Evolutionary conservation across 2,797 vertebrate genomes (phyloP).

Genomic region (Muscicapa comitata): DNA sequence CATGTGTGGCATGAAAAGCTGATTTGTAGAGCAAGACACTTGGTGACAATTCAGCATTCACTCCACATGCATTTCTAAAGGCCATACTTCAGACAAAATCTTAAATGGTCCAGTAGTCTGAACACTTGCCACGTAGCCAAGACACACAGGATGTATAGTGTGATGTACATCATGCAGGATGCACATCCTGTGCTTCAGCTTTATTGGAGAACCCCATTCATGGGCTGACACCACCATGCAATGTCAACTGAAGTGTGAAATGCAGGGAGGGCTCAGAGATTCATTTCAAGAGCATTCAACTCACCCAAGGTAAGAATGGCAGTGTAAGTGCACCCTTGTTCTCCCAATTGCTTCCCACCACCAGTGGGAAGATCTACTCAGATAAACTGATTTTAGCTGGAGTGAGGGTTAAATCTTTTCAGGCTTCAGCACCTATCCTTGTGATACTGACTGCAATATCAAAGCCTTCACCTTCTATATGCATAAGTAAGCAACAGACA

Average conservation of each 20-base stretch:
- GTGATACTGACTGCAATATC: neutral
- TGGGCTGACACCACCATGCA: rapidly evolving
- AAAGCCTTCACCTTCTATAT: neutral
- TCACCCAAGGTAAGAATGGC: neutral
- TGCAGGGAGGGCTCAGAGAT: neutral
- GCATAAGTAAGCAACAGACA: neutral
- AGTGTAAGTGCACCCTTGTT: neutral
- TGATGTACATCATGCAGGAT: neutral
- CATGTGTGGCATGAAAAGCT: neutral
- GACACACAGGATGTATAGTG: rapidly evolving
- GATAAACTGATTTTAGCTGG: neutral
- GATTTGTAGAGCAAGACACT: neutral
- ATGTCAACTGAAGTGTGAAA: neutral
- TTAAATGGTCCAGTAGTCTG: neutral
- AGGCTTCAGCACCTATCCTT: neutral
- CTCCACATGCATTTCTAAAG: neutral
- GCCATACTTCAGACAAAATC: neutral
- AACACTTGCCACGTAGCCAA: neutral
- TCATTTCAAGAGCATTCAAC: neutral
- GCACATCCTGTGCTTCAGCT: neutral
- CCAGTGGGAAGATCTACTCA: neutral
- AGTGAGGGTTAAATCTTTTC: neutral
- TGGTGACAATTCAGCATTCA: neutral
- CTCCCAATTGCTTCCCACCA: neutral
- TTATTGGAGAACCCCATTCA: neutral